Base-by-base conservation (phyloP, 2,888 invertebrate genomes). In the Athrips mouffetella region DNA sequence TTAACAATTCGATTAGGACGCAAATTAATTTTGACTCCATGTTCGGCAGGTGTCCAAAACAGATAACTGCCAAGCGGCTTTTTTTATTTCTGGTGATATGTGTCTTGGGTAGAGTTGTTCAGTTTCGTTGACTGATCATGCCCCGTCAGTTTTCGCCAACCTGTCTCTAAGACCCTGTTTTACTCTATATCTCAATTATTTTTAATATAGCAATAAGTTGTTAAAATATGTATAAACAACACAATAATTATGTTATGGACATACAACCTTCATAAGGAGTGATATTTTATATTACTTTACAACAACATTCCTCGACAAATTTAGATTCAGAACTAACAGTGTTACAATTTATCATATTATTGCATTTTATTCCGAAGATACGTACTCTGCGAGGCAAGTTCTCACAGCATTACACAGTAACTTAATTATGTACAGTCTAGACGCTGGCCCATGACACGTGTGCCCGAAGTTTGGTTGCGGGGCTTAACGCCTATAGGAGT, bases 251-350 rank as follows among this genome's bases (percentile, higher is more conserved):
- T 70, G 70, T 79, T 81, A 82, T 63, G 80, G 81, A 84, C 82
- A 76, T 82, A 85, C 85, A 86, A 85, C 85, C 84, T 85, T 85
- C 72, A 70, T 74, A 86, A 82, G 83, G 80, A 82, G 75, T 75
- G 76, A 73, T 73, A 72, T 67, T 72, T 67, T 58, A 67, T 60
- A 62, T 65, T 59, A 63, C 68, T 73, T 69, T 67, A 73, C 65
- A 72, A 65, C 64, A 72, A 65, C 63, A 73, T 70, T 76, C 76
- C 76, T 35, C 76, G 68, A 60, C 63, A 59, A 60, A 49, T 45
- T 37, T 31, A 41, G 50, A 29, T 45, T 45, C 45, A 44, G 20
- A 55, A 45, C 50, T 44, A 46, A 33, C 25, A 41, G 15, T 16
- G 27, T 10, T 41, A 27, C 15, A 29, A 47, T 39, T 37, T 47